These are phyloP conservation scores for Arothron firmamentum DNA, from an alignment of 2,113 vertebrate genomes.

Conservation along the genomic window DNA sequence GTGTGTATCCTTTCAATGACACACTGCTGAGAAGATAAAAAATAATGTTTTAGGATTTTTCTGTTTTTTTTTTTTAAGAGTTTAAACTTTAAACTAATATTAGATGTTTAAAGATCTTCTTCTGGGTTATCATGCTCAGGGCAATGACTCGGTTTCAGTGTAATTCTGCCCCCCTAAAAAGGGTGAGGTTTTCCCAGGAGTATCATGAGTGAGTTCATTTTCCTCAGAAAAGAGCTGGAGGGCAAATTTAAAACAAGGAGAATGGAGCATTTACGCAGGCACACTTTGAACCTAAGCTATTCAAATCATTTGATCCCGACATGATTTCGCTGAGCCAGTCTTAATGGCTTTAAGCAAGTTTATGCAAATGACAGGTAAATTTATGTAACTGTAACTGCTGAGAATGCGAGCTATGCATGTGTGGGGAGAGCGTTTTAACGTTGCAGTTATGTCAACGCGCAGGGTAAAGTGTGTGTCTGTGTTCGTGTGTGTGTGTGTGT, in stretches of 20 bases:
- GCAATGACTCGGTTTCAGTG: too few relatives aligned
- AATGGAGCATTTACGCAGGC: slow-evolving; percentile 19
- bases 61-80: too few relatives aligned
- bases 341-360: slow-evolving; percentile 23
- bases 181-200: not conserved
- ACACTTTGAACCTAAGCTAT: slow-evolving; percentile 26
- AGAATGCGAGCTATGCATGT: not conserved
- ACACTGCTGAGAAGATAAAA: not conserved
- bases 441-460: too few relatives aligned
- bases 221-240: slow-evolving; percentile 7
- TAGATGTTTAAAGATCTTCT: too few relatives aligned
- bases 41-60: too few relatives aligned
- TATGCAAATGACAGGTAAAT: not conserved
- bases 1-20: not conserved
- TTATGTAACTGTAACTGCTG: not conserved
- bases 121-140: too few relatives aligned
- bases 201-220: slow-evolving; percentile 4
- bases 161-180: not conserved
- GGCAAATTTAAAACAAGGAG: slow-evolving; percentile 25
- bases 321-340: slow-evolving; percentile 9
- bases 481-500: too few relatives aligned
- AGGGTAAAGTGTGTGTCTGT: too few relatives aligned
- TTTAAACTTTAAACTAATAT: too few relatives aligned
- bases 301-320: slow-evolving; percentile 42
- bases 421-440: not conserved